These are phyloP conservation scores for Troglohyphantes excavatus DNA, from an alignment of 2,888 invertebrate genomes.

Conservation along the genomic window DNA sequence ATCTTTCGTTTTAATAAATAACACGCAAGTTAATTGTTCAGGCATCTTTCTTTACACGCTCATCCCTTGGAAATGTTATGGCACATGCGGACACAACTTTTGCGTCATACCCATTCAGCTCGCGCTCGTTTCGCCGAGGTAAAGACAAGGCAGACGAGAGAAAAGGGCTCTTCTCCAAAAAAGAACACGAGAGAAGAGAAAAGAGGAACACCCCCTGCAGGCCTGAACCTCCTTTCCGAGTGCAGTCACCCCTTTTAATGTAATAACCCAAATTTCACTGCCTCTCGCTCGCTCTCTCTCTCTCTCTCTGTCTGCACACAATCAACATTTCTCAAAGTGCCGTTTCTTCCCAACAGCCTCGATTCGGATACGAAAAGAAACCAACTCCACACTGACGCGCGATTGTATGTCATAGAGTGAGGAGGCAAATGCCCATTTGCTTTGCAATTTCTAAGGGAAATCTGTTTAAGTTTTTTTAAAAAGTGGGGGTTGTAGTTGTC, in stretches of 20 bases:
- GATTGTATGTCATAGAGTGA: no score
- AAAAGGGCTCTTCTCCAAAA: not conserved
- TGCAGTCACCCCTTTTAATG: not conserved
- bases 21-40: no score
- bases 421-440: no score
- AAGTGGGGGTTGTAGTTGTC: no score
- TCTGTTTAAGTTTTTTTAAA: no score
- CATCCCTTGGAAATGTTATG: no score
- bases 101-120: not conserved
- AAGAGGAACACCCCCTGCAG: constrained; percentile 1
- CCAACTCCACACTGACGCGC: no score
- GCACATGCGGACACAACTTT: not conserved
- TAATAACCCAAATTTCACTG: not conserved
- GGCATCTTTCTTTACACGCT: no score
- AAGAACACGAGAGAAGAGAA: not conserved
- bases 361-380: no score
- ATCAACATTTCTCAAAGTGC: not conserved
- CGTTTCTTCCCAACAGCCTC: not conserved
- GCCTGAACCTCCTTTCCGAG: constrained; percentile 6
- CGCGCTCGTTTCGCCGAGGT: not conserved
- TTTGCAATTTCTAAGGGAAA: no score
- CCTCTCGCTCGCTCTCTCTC: not conserved
- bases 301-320: not conserved
- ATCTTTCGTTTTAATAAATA: no score
- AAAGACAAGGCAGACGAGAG: constrained; percentile 7